These are phyloP conservation scores for Zophobas morio DNA, from an alignment of 1,140 invertebrate genomes.

Conservation along the genomic window DNA sequence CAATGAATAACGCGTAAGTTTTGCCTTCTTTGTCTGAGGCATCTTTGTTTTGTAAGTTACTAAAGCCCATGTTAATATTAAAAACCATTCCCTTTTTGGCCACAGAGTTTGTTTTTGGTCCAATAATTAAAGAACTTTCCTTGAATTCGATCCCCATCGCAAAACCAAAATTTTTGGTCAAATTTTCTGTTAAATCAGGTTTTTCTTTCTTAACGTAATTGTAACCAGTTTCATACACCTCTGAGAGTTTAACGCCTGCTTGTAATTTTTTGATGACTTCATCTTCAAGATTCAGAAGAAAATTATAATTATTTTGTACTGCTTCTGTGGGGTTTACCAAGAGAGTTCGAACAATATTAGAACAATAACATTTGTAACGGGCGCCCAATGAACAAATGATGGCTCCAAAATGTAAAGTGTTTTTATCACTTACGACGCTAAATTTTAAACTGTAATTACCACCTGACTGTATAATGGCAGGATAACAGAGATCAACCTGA, in stretches of 20 bases:
- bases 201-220: slow-evolving; percentile 91
- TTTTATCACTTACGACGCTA: slow-evolving; percentile 94
- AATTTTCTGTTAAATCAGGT: slow-evolving; percentile 87
- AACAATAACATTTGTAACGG: slow-evolving; percentile 98
- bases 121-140: slow-evolving; percentile 93
- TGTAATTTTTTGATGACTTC: slow-evolving; percentile 89
- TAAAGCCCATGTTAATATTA: slow-evolving; percentile 94
- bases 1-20: slow-evolving; percentile 95
- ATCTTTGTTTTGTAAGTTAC: slow-evolving; percentile 88
- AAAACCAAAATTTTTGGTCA: slow-evolving; percentile 88
- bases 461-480: slow-evolving; percentile 98
- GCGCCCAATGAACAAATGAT: slow-evolving; percentile 96
- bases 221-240: slow-evolving; percentile 91
- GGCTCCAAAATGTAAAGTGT: slow-evolving; percentile 94
- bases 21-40: slow-evolving; percentile 90
- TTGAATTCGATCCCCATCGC: slow-evolving; percentile 98
- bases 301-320: slow-evolving; percentile 92
- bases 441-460: slow-evolving; percentile 98
- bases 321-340: slow-evolving; percentile 93
- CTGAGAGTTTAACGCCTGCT: slow-evolving; percentile 87
- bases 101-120: slow-evolving; percentile 87
- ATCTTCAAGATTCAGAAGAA: slow-evolving; percentile 92
- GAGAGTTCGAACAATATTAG: slow-evolving; percentile 98
- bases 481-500: slow-evolving; percentile 97
- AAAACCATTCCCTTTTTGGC: slow-evolving; percentile 97